These are phyloP conservation scores for Cylas formicarius DNA, from an alignment of 1,140 invertebrate species.

Conservation along the genomic window DNA sequence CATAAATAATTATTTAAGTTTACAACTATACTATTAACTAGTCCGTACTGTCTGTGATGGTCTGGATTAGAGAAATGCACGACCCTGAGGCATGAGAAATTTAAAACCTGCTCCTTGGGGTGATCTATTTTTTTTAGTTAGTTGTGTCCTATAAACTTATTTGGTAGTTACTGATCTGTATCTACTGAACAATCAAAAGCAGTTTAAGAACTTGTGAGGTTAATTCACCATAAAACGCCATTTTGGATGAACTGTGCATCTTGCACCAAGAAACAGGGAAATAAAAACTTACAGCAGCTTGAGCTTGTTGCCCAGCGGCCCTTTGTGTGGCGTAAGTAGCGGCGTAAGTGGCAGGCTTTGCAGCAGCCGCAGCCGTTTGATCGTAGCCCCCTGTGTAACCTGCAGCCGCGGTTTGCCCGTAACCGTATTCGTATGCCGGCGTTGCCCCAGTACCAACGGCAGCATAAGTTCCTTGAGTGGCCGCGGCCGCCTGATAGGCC, in stretches of 20 bases:
- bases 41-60: no score
- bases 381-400: conserved; percentile 59
- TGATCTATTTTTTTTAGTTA: no score
- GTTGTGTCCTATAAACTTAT: no score
- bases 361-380: conserved; percentile 53
- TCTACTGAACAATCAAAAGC: no score
- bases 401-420: conserved; percentile 62
- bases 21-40: no score
- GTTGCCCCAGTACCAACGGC: conserved; percentile 55
- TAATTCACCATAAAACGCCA: no score
- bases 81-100: no score
- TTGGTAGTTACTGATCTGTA: no score
- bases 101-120: no score
- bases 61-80: no score
- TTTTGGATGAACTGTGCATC: conserved; percentile 5
- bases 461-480: conserved; percentile 52
- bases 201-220: no score
- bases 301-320: conserved; percentile 42
- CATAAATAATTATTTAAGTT: no score
- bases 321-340: conserved; percentile 46
- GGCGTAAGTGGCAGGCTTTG: conserved; percentile 51
- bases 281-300: conserved; percentile 36
- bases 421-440: conserved; percentile 62
- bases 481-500: conserved; percentile 62
- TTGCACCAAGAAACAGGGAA: background rate